Evolutionary conservation across 2,113 vertebrate genomes (phyloP).

Genomic region (Sinosuthora webbiana): DNA sequence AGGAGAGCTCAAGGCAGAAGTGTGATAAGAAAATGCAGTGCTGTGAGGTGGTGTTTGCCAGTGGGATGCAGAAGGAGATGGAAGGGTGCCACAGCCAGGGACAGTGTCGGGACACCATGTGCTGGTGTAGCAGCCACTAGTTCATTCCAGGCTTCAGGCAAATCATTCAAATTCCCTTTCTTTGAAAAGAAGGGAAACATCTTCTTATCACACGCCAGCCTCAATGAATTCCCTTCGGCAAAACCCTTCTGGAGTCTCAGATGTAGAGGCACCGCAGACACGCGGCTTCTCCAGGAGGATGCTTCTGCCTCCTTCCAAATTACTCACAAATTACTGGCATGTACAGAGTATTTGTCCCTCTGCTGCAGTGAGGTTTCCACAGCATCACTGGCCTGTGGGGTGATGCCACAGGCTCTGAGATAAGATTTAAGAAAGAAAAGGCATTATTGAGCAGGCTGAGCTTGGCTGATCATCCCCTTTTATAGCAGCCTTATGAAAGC

Average conservation of each 20-base stretch:
- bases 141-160: background rate
- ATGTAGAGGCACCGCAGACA: background rate
- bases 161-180: background rate
- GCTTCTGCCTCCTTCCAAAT: background rate
- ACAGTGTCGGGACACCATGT: background rate
- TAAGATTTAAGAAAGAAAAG: background rate
- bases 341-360: fast-evolving
- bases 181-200: background rate
- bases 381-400: fast-evolving
- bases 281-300: background rate
- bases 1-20: background rate
- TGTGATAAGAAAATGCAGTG: background rate
- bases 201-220: background rate
- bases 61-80: background rate
- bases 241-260: background rate
- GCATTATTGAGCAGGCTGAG: background rate
- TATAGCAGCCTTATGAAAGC: background rate
- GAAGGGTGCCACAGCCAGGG: background rate
- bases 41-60: background rate
- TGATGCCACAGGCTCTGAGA: background rate
- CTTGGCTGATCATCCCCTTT: fast-evolving
- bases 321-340: background rate
- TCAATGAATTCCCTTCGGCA: background rate
- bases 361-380: background rate
- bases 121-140: background rate